Conservation (phyloP, 1,140 invertebrate genomes). For the Stenopsyche tienmushanensis region DNA sequence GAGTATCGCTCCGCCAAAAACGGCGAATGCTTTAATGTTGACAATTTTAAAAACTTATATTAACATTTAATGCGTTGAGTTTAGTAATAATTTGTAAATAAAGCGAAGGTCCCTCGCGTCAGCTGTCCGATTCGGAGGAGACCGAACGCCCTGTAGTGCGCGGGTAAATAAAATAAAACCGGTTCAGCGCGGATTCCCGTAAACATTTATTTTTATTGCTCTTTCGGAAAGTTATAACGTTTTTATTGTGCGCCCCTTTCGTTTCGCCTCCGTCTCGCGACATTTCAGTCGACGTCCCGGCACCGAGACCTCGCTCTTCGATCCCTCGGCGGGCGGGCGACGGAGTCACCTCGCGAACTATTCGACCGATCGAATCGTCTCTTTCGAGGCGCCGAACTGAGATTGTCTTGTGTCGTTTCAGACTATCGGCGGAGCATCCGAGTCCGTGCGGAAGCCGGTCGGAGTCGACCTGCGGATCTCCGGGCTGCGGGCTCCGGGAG, state of each 20-base stretch:
- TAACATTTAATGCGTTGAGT: neutral
- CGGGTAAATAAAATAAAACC: conserved; percentile 25
- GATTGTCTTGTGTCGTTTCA: conserved; percentile 20
- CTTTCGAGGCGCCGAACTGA: no score
- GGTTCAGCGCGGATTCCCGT: conserved; percentile 22
- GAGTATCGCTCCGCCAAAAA: no score
- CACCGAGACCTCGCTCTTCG: neutral
- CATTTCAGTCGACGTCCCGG: neutral
- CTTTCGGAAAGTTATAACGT: conserved; percentile 34
- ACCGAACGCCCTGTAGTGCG: no score
- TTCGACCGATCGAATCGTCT: no score
- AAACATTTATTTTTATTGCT: conserved; percentile 35
- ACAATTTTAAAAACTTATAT: neutral
- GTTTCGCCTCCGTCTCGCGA: conserved; percentile 19
- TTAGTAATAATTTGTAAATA: no score
- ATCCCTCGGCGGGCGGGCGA: neutral
- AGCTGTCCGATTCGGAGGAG: no score
- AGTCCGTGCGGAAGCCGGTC: conserved; percentile 28
- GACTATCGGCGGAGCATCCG: conserved; percentile 17
- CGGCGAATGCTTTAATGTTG: neutral
- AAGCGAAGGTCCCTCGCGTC: no score
- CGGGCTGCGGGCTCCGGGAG: conserved; percentile 10
- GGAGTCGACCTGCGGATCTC: conserved; percentile 23
- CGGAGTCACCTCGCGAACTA: no score
- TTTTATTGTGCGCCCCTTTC: conserved; percentile 32